Evolutionary conservation across 2,888 invertebrate genomes (phyloP), one percentile per base, ranked within the genome.

Genomic region (Lasioglossum oenotherae): DNA sequence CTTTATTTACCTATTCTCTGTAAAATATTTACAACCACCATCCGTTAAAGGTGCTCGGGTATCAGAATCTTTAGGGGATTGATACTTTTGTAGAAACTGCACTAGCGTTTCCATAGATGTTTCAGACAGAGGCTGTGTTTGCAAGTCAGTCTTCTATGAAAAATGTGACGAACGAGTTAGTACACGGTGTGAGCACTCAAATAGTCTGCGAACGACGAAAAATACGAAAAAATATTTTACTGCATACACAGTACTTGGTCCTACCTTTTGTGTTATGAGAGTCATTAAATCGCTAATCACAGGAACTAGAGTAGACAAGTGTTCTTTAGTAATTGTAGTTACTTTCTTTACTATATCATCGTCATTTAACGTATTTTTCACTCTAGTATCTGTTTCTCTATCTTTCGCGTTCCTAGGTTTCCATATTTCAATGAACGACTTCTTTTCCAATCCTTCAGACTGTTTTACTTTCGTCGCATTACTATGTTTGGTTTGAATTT

Each of bases 211-310:
- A 53, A 10, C 53, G 10, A 53, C 23, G 10, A 53, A n/a, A 53
- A 53, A 53, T 53, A 23, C 10, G n/a, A n/a, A n/a, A 57, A 10
- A n/a, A 57, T 57, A 57, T 64, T 64, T 64, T 31, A 64, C 16
- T 64, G 6, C 5, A 16, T 31, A 31, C 64, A 64, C 64, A 16
- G 31, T 64, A 19, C 16, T 60, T n/a, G 16, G 27, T 16, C n/a
- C 27, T 87, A 93, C 94, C 86, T 93, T 92, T 80, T 89, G 92
- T 79, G 91, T 87, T n/a, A 93, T 83, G 41, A 92, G 80, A 35
- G 92, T 87, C 88, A 95, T 91, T 19, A 94, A 89, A 85, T 94
- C 93, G 23, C 93, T 93, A 84, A 94, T 92, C 23, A 93, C 90
- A 57, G 94, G 94, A 27, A 93, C 91, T 38, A 94, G 87, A 82